A percentile compares a stretch with the other conserved stretches of the same genome.
phyloP scores from a whole-genome alignment of 2,797 vertebrate genomes.

The Microhierax caerulescens region DNA sequence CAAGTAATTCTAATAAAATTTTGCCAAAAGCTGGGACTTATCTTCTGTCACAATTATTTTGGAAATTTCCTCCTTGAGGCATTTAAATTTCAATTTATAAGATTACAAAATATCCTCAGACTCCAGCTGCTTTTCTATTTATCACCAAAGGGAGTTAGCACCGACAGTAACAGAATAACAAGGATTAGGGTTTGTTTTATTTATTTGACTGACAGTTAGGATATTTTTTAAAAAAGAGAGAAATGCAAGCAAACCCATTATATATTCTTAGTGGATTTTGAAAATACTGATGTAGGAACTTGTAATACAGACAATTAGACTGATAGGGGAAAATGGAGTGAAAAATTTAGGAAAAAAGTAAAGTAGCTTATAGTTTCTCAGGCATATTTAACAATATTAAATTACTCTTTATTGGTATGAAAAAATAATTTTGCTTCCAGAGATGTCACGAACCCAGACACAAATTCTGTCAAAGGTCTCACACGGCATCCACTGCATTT shows the following conservation, averaged over 20 bases:
- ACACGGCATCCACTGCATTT: background rate
- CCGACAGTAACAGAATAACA: slow-evolving; percentile 37
- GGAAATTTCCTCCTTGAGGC: slow-evolving; percentile 63
- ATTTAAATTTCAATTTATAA: slow-evolving; percentile 69
- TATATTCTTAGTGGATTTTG: background rate
- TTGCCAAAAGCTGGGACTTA: slow-evolving; percentile 59
- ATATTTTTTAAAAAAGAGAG: background rate
- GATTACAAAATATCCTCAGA: slow-evolving; percentile 57
- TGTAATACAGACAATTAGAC: background rate
- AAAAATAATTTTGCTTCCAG: slow-evolving; percentile 39
- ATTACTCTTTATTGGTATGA: slow-evolving; percentile 26
- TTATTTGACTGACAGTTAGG: slow-evolving; percentile 28
- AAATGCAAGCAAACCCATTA: slow-evolving; percentile 3
- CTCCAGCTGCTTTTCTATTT: slow-evolving; percentile 63
- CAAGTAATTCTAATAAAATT: slow-evolving; percentile 56
- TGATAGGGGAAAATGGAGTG: background rate
- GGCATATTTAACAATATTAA: slow-evolving; percentile 13
- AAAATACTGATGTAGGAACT: background rate
- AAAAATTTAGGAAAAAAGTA: background rate
- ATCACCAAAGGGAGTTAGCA: slow-evolving; percentile 53
- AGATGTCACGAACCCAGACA: background rate
- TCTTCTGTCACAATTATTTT: slow-evolving; percentile 63
- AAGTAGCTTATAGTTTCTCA: background rate
- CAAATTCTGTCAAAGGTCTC: slow-evolving; percentile 41
- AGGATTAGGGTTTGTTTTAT: slow-evolving; percentile 62